Conservation (phyloP, 2,113 vertebrate genomes). For the Colossoma macropomum region DNA sequence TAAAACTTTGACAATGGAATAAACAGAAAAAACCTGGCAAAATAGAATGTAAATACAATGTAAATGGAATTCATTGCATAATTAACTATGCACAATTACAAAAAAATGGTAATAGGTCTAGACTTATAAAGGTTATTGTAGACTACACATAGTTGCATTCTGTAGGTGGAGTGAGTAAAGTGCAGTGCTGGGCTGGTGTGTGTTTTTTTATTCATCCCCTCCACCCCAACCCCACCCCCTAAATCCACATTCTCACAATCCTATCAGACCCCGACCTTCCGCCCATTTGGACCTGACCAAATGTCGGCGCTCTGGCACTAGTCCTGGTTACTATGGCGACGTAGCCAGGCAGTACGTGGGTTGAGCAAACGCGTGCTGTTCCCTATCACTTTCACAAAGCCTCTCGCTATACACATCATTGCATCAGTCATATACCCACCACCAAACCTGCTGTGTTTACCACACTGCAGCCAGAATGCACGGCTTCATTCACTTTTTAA, state of each 20-base stretch:
- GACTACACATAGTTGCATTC: background rate
- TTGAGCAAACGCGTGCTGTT: conserved; percentile 25
- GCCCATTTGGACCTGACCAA: conserved; percentile 41
- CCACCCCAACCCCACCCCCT: background rate
- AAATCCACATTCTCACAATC: background rate
- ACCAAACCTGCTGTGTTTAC: background rate
- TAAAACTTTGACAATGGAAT: too few species aligned
- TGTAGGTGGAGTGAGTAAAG: conserved; percentile 1
- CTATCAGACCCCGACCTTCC: conserved; percentile 36
- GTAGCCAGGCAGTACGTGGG: conserved; percentile 51
- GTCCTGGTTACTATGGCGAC: conserved; percentile 64
- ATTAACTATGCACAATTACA: background rate
- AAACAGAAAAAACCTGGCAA: too few species aligned
- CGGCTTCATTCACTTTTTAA: background rate
- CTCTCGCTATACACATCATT: background rate
- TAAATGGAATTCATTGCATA: too few species aligned
- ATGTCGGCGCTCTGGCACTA: conserved; percentile 35
- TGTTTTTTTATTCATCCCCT: conserved; percentile 19
- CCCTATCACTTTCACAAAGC: conserved; percentile 20
- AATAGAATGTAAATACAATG: too few species aligned
- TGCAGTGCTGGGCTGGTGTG: background rate
- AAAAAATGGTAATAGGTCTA: too few species aligned
- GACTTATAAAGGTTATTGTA: too few species aligned
- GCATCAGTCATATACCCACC: background rate
- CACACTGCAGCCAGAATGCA: background rate